Evolutionary conservation across 2,113 vertebrate genomes (phyloP).

Genomic region (Tonatia bakeri): DNA sequence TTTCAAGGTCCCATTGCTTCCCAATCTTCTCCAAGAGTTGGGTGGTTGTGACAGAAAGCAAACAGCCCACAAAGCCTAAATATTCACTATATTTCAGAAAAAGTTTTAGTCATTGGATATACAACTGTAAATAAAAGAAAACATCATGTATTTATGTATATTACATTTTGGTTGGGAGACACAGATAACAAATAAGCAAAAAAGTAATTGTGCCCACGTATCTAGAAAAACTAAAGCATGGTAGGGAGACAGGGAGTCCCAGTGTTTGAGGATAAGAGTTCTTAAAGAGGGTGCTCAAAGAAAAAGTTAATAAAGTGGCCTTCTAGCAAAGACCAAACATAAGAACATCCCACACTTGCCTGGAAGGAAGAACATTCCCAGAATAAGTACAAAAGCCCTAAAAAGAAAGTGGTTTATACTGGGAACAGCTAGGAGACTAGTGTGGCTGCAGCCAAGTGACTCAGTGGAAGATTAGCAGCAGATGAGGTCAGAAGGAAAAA

Average conservation of each 20-base stretch:
- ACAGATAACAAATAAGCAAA: neutral
- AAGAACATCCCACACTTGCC: neutral
- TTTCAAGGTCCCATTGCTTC: neutral
- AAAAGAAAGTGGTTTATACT: neutral
- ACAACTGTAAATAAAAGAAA: neutral
- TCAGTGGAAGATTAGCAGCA: neutral
- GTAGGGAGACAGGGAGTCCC: neutral
- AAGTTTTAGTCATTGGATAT: neutral
- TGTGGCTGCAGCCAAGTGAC: neutral
- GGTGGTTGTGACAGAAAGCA: neutral
- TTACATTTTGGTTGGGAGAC: neutral
- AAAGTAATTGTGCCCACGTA: neutral
- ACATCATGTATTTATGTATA: neutral
- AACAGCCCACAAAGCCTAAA: neutral
- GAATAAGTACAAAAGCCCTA: neutral
- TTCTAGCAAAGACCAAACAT: neutral
- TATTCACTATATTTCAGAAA: neutral
- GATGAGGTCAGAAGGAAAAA: neutral
- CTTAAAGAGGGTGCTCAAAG: neutral
- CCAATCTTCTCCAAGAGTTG: neutral
- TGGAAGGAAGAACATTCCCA: neutral
- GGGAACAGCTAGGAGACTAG: neutral
- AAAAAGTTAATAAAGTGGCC: neutral
- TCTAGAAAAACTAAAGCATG: neutral
- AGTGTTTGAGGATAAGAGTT: neutral